A percentile compares a stretch with the other conserved stretches of the same genome.
phyloP scores from a whole-genome alignment of 2,113 vertebrate genomes.

The Chrysemys picta region DNA sequence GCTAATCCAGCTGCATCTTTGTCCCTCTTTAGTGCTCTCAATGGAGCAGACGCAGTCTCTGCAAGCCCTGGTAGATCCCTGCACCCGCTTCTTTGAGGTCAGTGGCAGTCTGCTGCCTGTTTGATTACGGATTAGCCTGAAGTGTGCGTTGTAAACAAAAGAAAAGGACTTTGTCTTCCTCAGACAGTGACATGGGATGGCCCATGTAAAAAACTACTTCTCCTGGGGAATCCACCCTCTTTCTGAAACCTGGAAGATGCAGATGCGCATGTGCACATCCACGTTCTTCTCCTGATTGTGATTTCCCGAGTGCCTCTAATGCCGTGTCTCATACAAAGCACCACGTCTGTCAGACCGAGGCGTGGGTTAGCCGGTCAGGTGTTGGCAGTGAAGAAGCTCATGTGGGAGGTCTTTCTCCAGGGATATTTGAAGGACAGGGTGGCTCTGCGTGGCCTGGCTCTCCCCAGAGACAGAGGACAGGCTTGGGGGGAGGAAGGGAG shows the following conservation, averaged over 20 bases:
- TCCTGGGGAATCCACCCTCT: background rate
- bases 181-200: background rate
- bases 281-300: background rate
- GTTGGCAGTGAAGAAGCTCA: background rate
- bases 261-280: background rate
- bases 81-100: background rate
- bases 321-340: background rate
- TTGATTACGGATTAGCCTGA: background rate
- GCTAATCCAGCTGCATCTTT: background rate
- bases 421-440: background rate
- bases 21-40: background rate
- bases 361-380: background rate
- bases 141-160: background rate
- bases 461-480: background rate
- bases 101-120: background rate
- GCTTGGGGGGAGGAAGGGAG: background rate
- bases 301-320: background rate
- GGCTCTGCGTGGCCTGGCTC: background rate
- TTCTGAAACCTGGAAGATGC: background rate
- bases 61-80: background rate
- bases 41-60: background rate
- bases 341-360: background rate
- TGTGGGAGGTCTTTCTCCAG: background rate
- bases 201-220: background rate
- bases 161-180: background rate